Percentiles rank a stretch among this genome's conserved stretches.
Evolutionary conservation across 2,888 invertebrate species (phyloP).

Genomic region (Macrosiphum euphorbiae): DNA sequence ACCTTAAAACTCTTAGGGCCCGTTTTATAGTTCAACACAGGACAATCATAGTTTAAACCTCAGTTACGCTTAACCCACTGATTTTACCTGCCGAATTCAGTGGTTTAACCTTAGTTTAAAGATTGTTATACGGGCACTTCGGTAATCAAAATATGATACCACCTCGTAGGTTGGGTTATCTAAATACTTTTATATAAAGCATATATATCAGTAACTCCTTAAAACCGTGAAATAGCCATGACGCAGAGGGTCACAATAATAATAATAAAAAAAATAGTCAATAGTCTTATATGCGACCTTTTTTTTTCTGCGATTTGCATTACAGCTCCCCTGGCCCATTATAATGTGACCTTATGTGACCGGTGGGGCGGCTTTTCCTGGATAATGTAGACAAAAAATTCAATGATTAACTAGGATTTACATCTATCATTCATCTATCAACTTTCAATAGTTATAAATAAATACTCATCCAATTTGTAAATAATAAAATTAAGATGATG

Average conservation of each 20-base stretch:
- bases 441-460: not conserved
- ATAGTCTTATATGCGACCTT: no score
- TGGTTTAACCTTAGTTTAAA: no score
- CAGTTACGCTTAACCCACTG: no score
- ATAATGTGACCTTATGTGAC: not conserved
- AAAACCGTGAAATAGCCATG: not conserved
- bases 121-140: no score
- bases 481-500: not conserved
- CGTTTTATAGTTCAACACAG: no score
- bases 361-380: not conserved
- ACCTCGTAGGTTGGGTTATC: no score
- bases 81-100: no score
- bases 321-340: no score
- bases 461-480: not conserved
- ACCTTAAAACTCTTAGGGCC: not conserved
- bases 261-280: not conserved
- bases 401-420: not conserved
- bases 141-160: no score
- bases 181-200: no score
- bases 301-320: no score
- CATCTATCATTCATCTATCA: not conserved
- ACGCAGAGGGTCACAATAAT: not conserved
- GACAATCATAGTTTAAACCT: no score
- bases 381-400: not conserved
- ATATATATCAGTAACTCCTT: not conserved